Conservation (phyloP, 2,113 vertebrate genomes). For the Kryptolebias marmoratus region DNA sequence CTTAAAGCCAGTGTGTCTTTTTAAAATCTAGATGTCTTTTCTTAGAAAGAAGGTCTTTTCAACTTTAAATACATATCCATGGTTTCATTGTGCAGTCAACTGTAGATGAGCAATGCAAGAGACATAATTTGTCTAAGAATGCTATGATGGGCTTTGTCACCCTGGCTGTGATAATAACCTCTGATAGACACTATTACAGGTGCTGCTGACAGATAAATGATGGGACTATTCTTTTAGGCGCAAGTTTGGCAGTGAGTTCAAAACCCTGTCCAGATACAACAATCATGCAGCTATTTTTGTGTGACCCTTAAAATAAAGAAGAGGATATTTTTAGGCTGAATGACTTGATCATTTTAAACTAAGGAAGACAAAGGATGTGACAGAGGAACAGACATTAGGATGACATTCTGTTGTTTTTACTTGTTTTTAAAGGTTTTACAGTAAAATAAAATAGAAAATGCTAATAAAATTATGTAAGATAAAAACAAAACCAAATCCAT, state of each 20-base stretch:
- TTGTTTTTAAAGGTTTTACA: not conserved
- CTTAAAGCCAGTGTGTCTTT: not conserved
- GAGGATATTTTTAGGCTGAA: conserved; percentile 18
- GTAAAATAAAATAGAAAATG: too few species aligned
- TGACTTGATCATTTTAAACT: conserved; percentile 8
- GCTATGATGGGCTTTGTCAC: not conserved
- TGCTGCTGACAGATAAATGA: conserved; percentile 9
- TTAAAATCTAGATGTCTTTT: not conserved
- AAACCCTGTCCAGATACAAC: conserved; percentile 3
- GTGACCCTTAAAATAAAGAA: not conserved
- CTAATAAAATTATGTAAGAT: too few species aligned
- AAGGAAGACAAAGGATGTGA: not conserved
- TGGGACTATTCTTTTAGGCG: not conserved
- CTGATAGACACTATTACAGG: conserved; percentile 18
- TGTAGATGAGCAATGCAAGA: not conserved
- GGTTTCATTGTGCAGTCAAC: too few species aligned
- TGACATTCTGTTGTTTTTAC: not conserved
- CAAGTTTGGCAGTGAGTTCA: conserved; percentile 17
- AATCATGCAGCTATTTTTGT: conserved; percentile 23
- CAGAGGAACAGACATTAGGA: not conserved
- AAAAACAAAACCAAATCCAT: too few species aligned
- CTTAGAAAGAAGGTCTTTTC: not conserved
- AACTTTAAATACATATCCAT: not conserved
- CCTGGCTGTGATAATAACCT: not conserved
- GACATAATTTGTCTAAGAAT: not conserved